Percentiles rank a stretch among this genome's conserved stretches.
Conservation (phyloP, 2,113 vertebrate genomes). For the Oryctolagus cuniculus region mOryCun1.1 NC_091439.1:8977001-8977500, state of each 20-base stretch:
- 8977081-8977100: background rate
- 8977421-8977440: background rate
- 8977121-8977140: background rate
- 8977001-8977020: no score
- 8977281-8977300: constrained; percentile 56
- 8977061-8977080: background rate
- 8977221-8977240: constrained; percentile 58
- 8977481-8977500: no score
- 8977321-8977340: background rate
- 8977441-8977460: background rate
- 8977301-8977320: background rate
- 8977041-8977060: background rate
- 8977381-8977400: background rate
- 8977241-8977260: constrained; percentile 29
- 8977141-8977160: constrained; percentile 41
- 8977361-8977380: background rate
- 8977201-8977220: background rate
- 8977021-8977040: no score
- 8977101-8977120: background rate
- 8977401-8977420: background rate
- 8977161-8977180: background rate
- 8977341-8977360: background rate
- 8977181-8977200: constrained; percentile 2
- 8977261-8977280: constrained; percentile 16
- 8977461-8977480: background rate